Conservation (phyloP, 2,113 vertebrate genomes). For the Hymenochirus boettgeri region DNA sequence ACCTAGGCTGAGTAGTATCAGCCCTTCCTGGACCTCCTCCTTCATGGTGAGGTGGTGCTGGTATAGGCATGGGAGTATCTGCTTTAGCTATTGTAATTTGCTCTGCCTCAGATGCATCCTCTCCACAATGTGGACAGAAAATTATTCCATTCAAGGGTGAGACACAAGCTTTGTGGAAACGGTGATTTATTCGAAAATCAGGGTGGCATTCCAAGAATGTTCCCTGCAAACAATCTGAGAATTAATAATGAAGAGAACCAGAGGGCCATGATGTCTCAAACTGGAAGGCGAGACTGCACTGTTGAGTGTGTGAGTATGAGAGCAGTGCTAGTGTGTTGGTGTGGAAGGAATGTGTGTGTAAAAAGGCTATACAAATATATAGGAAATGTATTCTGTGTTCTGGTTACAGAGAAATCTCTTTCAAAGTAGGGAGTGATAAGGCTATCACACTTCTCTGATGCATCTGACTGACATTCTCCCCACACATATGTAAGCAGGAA, state of each 20-base stretch:
- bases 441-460: too few relatives aligned
- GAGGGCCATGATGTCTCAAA: too few relatives aligned
- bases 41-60: slow-evolving; percentile 47
- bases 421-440: too few relatives aligned
- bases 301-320: too few relatives aligned
- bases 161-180: slow-evolving; percentile 85
- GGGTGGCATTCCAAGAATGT: slow-evolving; percentile 89
- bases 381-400: too few relatives aligned
- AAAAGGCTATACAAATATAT: too few relatives aligned
- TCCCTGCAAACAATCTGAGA: slow-evolving; percentile 59
- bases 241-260: background rate
- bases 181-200: slow-evolving; percentile 81
- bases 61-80: slow-evolving; percentile 51
- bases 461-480: too few relatives aligned
- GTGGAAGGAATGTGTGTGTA: too few relatives aligned
- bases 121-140: slow-evolving; percentile 89
- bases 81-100: slow-evolving; percentile 76
- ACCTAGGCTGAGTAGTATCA: slow-evolving; percentile 72
- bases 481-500: too few relatives aligned
- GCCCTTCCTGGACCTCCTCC: slow-evolving; percentile 53
- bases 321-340: too few relatives aligned
- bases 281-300: too few relatives aligned
- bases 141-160: slow-evolving; percentile 81
- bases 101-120: slow-evolving; percentile 84
- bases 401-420: too few relatives aligned